phyloP scores from a whole-genome alignment of 2,113 vertebrate genomes.

The rabbit (Oryctolagus cuniculus) region DNA sequence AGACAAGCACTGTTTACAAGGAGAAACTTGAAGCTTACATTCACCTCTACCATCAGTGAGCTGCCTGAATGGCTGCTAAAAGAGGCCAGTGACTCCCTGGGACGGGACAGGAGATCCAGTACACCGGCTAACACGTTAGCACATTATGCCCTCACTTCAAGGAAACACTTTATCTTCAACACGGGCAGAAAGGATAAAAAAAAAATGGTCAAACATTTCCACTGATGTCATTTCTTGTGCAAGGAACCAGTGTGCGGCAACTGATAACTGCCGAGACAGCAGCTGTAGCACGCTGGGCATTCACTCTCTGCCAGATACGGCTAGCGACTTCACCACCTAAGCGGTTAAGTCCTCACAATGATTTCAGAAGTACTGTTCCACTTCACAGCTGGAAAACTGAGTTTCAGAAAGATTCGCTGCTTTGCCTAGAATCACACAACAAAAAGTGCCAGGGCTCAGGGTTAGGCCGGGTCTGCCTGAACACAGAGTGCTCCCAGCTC shows the following conservation, averaged over 20 bases:
- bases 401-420: neutral
- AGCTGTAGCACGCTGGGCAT: neutral
- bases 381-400: neutral
- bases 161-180: neutral
- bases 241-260: neutral
- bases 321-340: neutral
- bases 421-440: neutral
- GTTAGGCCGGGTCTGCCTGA: neutral
- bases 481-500: neutral
- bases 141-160: neutral
- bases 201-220: neutral
- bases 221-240: neutral
- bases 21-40: neutral
- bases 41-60: neutral
- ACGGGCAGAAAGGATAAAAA: neutral
- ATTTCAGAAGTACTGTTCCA: neutral
- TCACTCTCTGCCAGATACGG: neutral
- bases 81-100: neutral
- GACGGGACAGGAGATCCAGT: neutral
- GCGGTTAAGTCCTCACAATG: neutral
- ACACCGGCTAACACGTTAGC: neutral
- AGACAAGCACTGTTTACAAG: neutral
- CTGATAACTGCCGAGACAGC: neutral
- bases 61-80: neutral
- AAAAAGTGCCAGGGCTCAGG: neutral